These are phyloP conservation scores for Furcula furcula DNA, from an alignment of 2,888 invertebrate species.

Conservation along the genomic window DNA sequence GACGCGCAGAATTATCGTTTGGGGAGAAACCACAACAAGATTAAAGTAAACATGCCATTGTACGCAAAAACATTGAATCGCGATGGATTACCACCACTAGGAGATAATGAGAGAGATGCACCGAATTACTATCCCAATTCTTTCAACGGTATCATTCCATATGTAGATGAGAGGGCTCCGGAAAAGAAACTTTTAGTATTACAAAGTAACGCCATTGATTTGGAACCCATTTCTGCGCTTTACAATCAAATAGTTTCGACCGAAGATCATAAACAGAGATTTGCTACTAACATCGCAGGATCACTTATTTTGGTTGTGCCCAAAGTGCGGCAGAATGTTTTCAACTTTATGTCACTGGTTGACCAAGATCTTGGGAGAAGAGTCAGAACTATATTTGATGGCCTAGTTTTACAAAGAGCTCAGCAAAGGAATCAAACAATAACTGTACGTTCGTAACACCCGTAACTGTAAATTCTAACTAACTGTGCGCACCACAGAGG, in stretches of 20 bases:
- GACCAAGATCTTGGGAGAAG: slow-evolving; percentile 87
- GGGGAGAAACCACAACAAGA: slow-evolving; percentile 38
- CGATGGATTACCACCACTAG: slow-evolving; percentile 36
- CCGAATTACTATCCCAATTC: slow-evolving; percentile 46
- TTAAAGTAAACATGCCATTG: slow-evolving; percentile 34
- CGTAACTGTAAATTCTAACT: too few relatives aligned
- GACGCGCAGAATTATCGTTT: slow-evolving; percentile 76
- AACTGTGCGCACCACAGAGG: too few relatives aligned
- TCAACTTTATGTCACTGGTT: slow-evolving; percentile 89
- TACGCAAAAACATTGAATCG: slow-evolving; percentile 34
- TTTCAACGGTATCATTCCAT: slow-evolving; percentile 40
- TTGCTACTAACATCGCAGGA: slow-evolving; percentile 7
- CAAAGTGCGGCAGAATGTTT: slow-evolving; percentile 82
- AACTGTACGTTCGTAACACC: too few relatives aligned
- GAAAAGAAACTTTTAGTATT: slow-evolving; percentile 22
- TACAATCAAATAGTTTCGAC: slow-evolving; percentile 85
- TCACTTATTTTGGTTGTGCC: slow-evolving; percentile 13
- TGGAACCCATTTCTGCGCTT: slow-evolving; percentile 86
- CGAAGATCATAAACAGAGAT: slow-evolving; percentile 30
- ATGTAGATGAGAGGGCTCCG: slow-evolving; percentile 30
- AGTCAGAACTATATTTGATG: too few relatives aligned
- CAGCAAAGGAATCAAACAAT: slow-evolving; percentile 7
- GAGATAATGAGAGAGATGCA: slow-evolving; percentile 28
- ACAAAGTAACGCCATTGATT: slow-evolving; percentile 30
- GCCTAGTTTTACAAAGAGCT: not conserved